Conservation (phyloP, 2,113 vertebrate species). For the Pungitius pungitius region DNA sequence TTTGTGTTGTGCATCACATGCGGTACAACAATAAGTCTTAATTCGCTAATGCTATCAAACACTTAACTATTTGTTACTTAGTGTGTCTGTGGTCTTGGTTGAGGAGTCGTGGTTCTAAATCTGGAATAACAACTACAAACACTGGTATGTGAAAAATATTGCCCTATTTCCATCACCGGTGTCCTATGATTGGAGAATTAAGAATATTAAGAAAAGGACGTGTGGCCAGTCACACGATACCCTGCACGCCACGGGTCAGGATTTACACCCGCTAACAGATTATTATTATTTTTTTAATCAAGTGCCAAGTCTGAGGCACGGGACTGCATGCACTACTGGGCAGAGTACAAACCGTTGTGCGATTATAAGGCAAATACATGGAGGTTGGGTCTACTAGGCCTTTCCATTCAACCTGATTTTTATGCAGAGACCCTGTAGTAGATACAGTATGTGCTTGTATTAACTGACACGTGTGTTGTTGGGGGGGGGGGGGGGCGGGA, state of each 20-base stretch:
- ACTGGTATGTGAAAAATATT: not conserved
- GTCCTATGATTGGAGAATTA: not conserved
- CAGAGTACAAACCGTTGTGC: constrained; percentile 90
- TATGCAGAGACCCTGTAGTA: constrained; percentile 64
- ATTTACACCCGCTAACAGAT: constrained; percentile 56
- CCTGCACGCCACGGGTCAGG: constrained; percentile 67
- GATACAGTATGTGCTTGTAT: constrained; percentile 56
- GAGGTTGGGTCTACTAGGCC: constrained; percentile 86
- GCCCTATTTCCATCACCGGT: not conserved
- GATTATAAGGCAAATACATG: constrained; percentile 95
- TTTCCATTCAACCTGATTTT: constrained; percentile 77
- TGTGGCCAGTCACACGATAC: constrained; percentile 49
- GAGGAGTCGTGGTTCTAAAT: constrained; percentile 23
- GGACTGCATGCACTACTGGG: constrained; percentile 79
- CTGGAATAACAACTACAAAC: constrained; percentile 9
- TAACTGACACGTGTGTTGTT: constrained; percentile 14
- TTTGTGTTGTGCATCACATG: constrained; percentile 29
- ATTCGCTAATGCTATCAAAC: constrained; percentile 15
- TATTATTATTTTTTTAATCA: too few species aligned
- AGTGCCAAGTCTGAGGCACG: constrained; percentile 78
- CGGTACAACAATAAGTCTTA: constrained; percentile 12
- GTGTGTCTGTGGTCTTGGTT: not conserved
- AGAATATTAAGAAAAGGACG: not conserved
- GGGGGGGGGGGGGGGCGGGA: not conserved
- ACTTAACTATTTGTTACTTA: not conserved